Evolutionary conservation across 2,888 invertebrate species (phyloP), one percentile per base, ranked within the genome.

Genomic region (Ormyrus labotus): DNA sequence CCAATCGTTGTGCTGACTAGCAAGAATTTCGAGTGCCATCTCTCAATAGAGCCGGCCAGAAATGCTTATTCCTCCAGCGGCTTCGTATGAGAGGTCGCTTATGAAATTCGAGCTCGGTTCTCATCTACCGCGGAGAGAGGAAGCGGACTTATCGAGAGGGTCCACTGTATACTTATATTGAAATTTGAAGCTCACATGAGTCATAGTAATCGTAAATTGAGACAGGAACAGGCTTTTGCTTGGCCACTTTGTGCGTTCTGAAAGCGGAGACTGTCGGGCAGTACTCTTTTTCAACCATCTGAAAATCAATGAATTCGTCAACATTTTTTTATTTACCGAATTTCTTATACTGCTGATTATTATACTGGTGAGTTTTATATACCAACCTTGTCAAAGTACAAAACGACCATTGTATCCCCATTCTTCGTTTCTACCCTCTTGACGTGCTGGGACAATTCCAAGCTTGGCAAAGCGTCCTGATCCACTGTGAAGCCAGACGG

Each of bases 401-500:
- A 91, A 74, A 95, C 91, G 9, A 96, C 93, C 90, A 92, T 91
- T 0, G 94, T 93, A 82, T 95, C 93, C 2, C 93, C 93, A 81
- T 95, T 93, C 87, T 93, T 93, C 0, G 94, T 94, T 89, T 96
- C 95, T 6, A 95, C 94, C 82, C 94, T 92, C 88, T 94, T 93
- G 3, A 94, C 93, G 83, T 93, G 91, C 85, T 93, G 92, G 0
- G 93, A 92, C 0, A 92, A 90, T 88, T 93, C 92, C 72, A 93
- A 87, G 84, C 92, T 93, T 5, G 94, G 95, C 51, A 97, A 91
- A 0, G 94, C 95, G 85, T 95, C 94, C 83, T 94, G 91, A 85
- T 97, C 96, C 0, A 96, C 96, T 0, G 96, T 94, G 89, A 96
- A 98, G n/a, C 98, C 98, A 0, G 97, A 97, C 0, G 98, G 97